These are phyloP conservation scores for Euzophera pinguis DNA, from an alignment of 2,888 invertebrate genomes.

Conservation along the genomic window DNA sequence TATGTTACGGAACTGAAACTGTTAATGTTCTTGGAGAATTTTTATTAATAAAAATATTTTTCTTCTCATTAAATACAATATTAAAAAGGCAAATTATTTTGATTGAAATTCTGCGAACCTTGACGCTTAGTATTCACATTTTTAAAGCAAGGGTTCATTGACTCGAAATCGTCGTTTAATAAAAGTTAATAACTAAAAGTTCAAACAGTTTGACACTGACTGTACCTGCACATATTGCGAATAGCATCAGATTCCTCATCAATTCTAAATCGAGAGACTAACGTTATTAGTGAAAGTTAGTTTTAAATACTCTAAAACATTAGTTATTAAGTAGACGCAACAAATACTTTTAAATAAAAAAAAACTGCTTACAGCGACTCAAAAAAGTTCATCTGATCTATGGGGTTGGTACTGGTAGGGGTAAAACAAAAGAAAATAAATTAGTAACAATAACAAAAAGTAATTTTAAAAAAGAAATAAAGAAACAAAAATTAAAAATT, in stretches of 20 bases:
- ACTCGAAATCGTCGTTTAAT: too few relatives aligned
- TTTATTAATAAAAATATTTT: too few relatives aligned
- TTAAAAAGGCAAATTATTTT: too few relatives aligned
- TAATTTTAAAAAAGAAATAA: slow-evolving; percentile 45
- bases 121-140: too few relatives aligned
- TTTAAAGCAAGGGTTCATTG: too few relatives aligned
- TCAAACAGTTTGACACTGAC: background rate
- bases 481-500: slow-evolving; percentile 29
- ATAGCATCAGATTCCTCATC: slow-evolving; percentile 1
- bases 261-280: background rate
- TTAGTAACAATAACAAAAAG: slow-evolving; percentile 22
- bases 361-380: slow-evolving; percentile 75
- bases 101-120: too few relatives aligned
- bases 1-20: too few relatives aligned
- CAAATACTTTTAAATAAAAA: slow-evolving; percentile 33
- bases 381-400: slow-evolving; percentile 80
- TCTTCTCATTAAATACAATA: too few relatives aligned
- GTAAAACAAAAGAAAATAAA: slow-evolving; percentile 48
- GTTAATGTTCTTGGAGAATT: too few relatives aligned
- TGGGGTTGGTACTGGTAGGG: slow-evolving; percentile 74
- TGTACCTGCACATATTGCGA: slow-evolving; percentile 5
- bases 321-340: slow-evolving; percentile 23
- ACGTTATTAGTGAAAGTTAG: slow-evolving; percentile 31
- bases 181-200: background rate
- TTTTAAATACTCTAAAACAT: slow-evolving; percentile 21